These are phyloP conservation scores for Campylomormyrus tamandua DNA, from an alignment of 2,113 vertebrate genomes.

Conservation along the genomic window DNA sequence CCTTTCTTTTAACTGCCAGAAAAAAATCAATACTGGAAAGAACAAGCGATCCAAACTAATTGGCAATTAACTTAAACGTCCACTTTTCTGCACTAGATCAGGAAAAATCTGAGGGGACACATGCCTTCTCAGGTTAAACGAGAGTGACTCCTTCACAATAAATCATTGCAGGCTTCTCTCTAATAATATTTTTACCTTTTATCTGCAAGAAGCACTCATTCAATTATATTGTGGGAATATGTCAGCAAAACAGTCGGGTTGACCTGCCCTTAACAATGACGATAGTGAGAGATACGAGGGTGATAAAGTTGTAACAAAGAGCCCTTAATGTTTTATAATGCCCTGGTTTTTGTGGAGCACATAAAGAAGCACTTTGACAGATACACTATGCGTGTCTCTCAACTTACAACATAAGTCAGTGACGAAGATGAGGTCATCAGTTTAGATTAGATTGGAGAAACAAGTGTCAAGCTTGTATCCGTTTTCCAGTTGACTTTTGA, in stretches of 20 bases:
- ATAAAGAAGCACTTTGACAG: background rate
- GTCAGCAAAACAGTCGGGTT: background rate
- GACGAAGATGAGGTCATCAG: conserved; percentile 49
- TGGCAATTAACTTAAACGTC: conserved; percentile 8
- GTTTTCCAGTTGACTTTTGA: background rate
- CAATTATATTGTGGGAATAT: background rate
- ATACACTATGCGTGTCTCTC: background rate
- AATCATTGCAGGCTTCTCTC: background rate
- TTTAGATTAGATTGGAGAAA: conserved; percentile 28
- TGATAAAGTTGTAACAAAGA: background rate
- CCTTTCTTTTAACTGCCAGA: background rate
- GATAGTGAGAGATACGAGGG: background rate
- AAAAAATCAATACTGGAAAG: conserved; percentile 4
- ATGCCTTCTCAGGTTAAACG: background rate
- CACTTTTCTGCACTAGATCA: background rate
- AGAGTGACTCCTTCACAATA: background rate
- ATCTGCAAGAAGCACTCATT: background rate
- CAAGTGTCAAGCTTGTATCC: conserved; percentile 29
- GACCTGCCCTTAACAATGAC: background rate
- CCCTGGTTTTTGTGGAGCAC: background rate
- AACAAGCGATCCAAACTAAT: conserved; percentile 4
- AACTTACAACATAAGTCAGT: conserved; percentile 31
- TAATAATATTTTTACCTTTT: background rate
- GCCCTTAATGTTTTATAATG: background rate
- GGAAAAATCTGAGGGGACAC: background rate